Conservation (phyloP, 1,140 invertebrate genomes). For the Euschistus heros region DNA sequence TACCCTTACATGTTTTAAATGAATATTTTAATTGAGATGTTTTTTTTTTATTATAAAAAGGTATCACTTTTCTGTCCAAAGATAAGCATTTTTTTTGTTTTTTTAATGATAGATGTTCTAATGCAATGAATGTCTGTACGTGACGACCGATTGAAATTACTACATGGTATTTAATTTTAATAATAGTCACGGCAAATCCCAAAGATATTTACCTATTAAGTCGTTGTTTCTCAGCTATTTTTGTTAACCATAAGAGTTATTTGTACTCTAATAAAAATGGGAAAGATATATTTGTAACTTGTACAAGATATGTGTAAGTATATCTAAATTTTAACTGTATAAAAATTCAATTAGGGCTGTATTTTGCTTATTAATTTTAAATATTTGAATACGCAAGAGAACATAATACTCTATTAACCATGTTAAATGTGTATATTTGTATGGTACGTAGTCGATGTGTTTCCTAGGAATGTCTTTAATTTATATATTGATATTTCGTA, state of each 20-base stretch:
- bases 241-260: neutral
- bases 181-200: constrained; percentile 6
- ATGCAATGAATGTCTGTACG: neutral
- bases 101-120: neutral
- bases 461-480: constrained; percentile 10
- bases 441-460: constrained; percentile 5
- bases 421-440: constrained; percentile 16
- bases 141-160: constrained; percentile 1
- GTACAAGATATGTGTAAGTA: constrained; percentile 1
- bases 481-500: constrained; percentile 3
- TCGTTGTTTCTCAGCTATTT: neutral
- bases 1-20: too few species aligned
- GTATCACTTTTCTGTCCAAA: constrained; percentile 6
- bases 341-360: constrained; percentile 1
- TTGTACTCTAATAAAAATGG: neutral
- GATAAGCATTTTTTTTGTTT: neutral
- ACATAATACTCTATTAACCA: constrained; percentile 14
- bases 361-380: constrained; percentile 13
- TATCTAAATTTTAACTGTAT: neutral
- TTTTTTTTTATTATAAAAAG: neutral
- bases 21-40: neutral
- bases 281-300: neutral
- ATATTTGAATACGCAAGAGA: constrained; percentile 8
- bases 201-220: constrained; percentile 7
- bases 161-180: neutral